A percentile compares a stretch with the other conserved stretches of the same genome.
Evolutionary conservation across 2,888 invertebrate genomes (phyloP).

Genomic region (Pachymerium ferrugineum): DNA sequence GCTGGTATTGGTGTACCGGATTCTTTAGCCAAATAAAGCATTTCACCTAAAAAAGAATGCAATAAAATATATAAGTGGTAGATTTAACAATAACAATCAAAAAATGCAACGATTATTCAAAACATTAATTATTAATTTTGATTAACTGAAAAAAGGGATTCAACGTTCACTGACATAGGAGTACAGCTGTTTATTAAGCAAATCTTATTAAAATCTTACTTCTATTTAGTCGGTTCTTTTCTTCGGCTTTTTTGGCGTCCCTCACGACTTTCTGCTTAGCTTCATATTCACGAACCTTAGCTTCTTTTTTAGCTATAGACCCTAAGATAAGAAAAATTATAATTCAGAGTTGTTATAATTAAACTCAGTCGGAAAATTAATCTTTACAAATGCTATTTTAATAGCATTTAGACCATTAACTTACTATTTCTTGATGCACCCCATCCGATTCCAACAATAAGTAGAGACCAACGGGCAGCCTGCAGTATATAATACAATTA

Average conservation of each 20-base stretch:
- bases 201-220: slow-evolving; percentile 47
- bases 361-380: slow-evolving; percentile 23
- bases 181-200: no score
- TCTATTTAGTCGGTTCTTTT: slow-evolving; percentile 61
- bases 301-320: slow-evolving; percentile 36
- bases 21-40: slow-evolving; percentile 44
- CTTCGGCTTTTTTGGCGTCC: slow-evolving; percentile 60
- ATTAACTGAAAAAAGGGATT: neutral
- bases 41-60: slow-evolving; percentile 42
- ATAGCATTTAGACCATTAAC: neutral
- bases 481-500: slow-evolving; percentile 47
- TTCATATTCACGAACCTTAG: slow-evolving; percentile 38
- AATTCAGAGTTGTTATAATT: neutral
- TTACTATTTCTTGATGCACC: slow-evolving; percentile 52
- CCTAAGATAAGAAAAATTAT: neutral
- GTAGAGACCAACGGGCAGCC: slow-evolving; percentile 76
- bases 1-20: slow-evolving; percentile 43
- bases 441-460: slow-evolving; percentile 65
- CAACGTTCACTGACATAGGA: no score
- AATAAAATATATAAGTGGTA: neutral
- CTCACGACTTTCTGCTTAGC: slow-evolving; percentile 38
- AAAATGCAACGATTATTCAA: no score
- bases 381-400: neutral
- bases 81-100: no score
- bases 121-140: neutral